A percentile compares a stretch with the other conserved stretches of the same genome.
Evolutionary conservation across 2,888 invertebrate species (phyloP).

Genomic region (Xanthorhoe designata): DNA sequence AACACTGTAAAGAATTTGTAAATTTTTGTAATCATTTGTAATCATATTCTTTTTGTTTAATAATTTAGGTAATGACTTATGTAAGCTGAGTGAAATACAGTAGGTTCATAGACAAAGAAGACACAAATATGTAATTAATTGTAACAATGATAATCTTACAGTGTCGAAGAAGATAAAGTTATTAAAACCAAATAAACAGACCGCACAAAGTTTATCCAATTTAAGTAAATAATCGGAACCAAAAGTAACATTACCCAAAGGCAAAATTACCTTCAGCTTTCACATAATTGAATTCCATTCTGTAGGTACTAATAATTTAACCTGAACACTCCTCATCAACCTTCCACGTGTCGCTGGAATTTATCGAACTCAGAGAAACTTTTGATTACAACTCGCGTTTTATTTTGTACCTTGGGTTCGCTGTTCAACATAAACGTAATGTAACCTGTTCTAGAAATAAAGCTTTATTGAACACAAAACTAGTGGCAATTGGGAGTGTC

Average conservation of each 20-base stretch:
- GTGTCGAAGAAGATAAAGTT: neutral
- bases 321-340: conserved; percentile 33
- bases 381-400: conserved; percentile 38
- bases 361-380: conserved; percentile 35
- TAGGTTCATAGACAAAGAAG: too few species aligned
- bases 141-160: neutral
- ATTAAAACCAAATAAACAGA: neutral
- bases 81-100: too few species aligned
- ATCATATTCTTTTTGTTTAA: too few species aligned
- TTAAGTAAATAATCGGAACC: conserved; percentile 3
- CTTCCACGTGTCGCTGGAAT: conserved; percentile 36
- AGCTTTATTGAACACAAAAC: too few species aligned
- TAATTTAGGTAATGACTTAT: too few species aligned
- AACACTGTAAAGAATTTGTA: too few species aligned
- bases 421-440: too few species aligned
- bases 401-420: conserved; percentile 16
- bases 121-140: neutral
- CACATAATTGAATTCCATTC: conserved; percentile 9
- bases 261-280: conserved; percentile 1
- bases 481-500: too few species aligned
- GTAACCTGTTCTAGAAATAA: too few species aligned
- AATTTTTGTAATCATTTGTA: too few species aligned
- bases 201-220: neutral
- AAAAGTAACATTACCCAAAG: neutral
- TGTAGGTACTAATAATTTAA: conserved; percentile 9